Base-by-base conservation (phyloP, 2,888 invertebrate species). In the Drosophila picticornis region DNA sequence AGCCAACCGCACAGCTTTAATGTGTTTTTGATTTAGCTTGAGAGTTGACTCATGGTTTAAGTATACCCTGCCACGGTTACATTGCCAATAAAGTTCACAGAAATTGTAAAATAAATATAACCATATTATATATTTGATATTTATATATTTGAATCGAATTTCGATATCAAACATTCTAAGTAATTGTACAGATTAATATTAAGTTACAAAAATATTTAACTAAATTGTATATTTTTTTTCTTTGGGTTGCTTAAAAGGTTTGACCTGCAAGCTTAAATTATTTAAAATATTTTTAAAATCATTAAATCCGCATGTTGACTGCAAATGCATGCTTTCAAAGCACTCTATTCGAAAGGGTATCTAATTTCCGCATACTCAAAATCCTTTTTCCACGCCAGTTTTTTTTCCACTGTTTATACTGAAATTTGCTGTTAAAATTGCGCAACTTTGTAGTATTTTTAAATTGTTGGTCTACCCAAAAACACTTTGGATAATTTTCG, bases 351-450 rank as follows among this genome's bases (percentile, higher is more conserved):
- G 11, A 36, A 61, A 77, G 77, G n/a, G 77, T 73, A 77, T 65
- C 25, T 27, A 16, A 11, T 11, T 46, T 25, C 16, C 46, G 25
- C n/a, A 29, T 38, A 32, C 10, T 1, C 1, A 13, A 48, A 57
- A 50, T 58, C 40, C 11, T 6, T 19, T 59, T 69, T 69, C n/a
- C 32, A 29, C 22, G 40, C 32, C 10, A 56, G 65, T 65, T 69
- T 70, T 58, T 58, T 22, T 29, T 1, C 43, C 50, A 59, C 48
- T 57, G 40, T 40, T 64, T 67, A 40, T 53, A 46, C 61, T 62
- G 56, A 60, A 78, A 79, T 71, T 78, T 78, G 57, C 27, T 48
- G 67, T 52, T 59, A 31, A 79, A 79, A 72, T 78, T 78, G 58
- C 72, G 69, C 69, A 76, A 80, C 59, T 76, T 80, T 31, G 52